Base-by-base conservation (phyloP, 2,113 vertebrate species). In the Chloebia gouldiae region DNA sequence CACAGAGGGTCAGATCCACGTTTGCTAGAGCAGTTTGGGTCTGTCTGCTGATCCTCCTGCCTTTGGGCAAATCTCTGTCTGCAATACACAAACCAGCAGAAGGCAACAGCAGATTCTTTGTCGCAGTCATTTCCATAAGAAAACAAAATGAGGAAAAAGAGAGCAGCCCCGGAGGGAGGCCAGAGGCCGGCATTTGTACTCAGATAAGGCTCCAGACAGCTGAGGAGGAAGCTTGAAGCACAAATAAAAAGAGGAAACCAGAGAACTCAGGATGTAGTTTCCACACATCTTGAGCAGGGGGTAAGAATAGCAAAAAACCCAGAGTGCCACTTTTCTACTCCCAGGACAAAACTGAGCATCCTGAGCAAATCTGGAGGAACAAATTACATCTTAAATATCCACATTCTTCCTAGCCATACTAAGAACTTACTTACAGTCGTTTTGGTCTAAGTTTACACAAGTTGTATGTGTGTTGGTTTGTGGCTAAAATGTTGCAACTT, bases 211-310 rank as follows among this genome's bases (percentile, higher is more conserved):
- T 88, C 80, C 80, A 94, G 86, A 79, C 86, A 90, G 57, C n/a
- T 47, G 57, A 94, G 72, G 53, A 96, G 93, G 95, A 97, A 97
- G 90, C 82, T 79, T 90, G 72, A 93, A 84, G 78, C 57, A 90
- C 81, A 86, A 69, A 81, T 86, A 83, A 92, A 95, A 96, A 95
- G 93, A 95, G 95, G 96, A 96, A 97, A 93, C 82, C 15, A 60
- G 45, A 87, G 65, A 76, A 42, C 54, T 96, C 96, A 95, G 87
- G 84, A 95, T 94, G 88, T 88, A 86, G 73, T 93, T 92, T 96
- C 76, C 57, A 88, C 86, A 78, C 7, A 42, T 95, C 72, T 86
- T 81, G 65, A 86, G 22, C 54, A 30, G 27, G 13, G 44, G 22
- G 60, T 70, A 93, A 97, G 86, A 96, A 94, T 30, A 95, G 68